Percentiles rank a stretch among this genome's conserved stretches.
Evolutionary conservation across 2,113 vertebrate species (phyloP).

Genomic region (Gallinago paraguaiae): DNA sequence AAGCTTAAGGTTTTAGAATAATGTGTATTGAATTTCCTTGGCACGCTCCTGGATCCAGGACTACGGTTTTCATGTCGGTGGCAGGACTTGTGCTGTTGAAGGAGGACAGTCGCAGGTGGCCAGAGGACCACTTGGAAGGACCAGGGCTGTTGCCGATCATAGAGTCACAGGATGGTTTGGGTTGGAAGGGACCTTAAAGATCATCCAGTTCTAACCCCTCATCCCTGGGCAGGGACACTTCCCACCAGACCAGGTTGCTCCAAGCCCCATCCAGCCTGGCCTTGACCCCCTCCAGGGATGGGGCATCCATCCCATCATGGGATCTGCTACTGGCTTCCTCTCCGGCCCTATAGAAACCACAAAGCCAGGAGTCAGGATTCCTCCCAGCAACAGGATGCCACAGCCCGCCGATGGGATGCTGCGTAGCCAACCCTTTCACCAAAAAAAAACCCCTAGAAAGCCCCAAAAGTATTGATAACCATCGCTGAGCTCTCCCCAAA

Average conservation of each 20-base stretch:
- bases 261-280: too few species aligned
- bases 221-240: too few species aligned
- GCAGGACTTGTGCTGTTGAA: not conserved
- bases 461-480: rapidly evolving
- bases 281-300: too few species aligned
- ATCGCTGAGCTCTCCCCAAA: not conserved
- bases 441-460: not conserved
- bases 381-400: not conserved
- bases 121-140: not conserved
- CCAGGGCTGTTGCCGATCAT: not conserved
- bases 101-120: not conserved
- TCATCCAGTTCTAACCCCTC: too few species aligned
- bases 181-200: too few species aligned
- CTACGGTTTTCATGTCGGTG: rapidly evolving
- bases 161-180: too few species aligned
- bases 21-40: not conserved
- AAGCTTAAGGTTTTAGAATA: not conserved
- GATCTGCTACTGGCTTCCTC: not conserved
- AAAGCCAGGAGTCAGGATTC: not conserved
- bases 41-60: rapidly evolving
- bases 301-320: too few species aligned
- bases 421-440: not conserved
- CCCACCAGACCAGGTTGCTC: too few species aligned
- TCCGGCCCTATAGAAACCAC: not conserved
- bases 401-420: not conserved